Evolutionary conservation across 2,113 vertebrate species (phyloP), one percentile per base, ranked within the genome.

Genomic region (Gymnarchus niloticus): DNA sequence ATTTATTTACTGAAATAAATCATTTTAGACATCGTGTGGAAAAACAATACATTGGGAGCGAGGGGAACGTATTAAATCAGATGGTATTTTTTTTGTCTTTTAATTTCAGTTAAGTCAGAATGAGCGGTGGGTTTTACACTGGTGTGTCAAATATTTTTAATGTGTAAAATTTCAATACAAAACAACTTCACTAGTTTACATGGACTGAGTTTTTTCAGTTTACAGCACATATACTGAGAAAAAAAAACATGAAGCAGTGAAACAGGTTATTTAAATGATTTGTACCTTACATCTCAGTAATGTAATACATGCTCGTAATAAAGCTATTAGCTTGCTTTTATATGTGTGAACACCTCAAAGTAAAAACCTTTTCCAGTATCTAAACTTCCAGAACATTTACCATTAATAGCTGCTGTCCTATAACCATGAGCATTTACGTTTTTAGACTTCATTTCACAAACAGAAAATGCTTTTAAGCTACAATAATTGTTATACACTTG

Each of bases 1-100:
- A 82, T 65, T 28, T n/a, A 65, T 9, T 61, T 49, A 48, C 17
- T 65, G 77, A 65, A 86, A 69, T 69, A 81, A 82, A 82, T 73
- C 6, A 46, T 83, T 86, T 81, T 82, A 83, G 21, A 14, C 73
- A 76, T 54, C 84, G 21, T 52, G 57, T 14, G 54, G 37, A 54
- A 57, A 41, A 80, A 85, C 54, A 85, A 56, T 85, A 25, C n/a
- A 1, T n/a, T 44, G 12, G 61, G 56, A 49, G 59, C 28, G 19
- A 0, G 46, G n/a, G 23, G 14, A 56, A 83, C n/a, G 56, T 56
- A 56, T 37, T 14, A 44, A 33, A 28, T 25, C 23, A 33, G 48
- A 51, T 28, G 80, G 46, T 80, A 25, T n/a, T n/a, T 56, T 52
- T 83, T 83, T 12, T 37, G 56, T 37, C 8, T 17, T 21, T 9